A percentile compares a stretch with the other conserved stretches of the same genome.
These are phyloP conservation scores for Craniophora ligustri DNA, from an alignment of 2,888 invertebrate species.

Conservation along the genomic window DNA sequence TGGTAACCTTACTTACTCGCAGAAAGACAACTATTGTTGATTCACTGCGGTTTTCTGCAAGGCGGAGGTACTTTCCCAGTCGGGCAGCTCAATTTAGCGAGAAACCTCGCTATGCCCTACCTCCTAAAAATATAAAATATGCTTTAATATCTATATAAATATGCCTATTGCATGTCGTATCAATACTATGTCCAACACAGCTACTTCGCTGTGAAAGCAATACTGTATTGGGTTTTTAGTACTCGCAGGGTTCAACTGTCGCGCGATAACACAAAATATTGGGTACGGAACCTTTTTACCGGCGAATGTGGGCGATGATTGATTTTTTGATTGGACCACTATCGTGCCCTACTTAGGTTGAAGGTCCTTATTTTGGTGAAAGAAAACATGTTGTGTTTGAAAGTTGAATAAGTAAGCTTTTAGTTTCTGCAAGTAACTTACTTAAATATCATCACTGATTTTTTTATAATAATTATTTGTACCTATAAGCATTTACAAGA, in stretches of 20 bases:
- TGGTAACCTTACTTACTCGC: no score
- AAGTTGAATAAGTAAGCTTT: background rate
- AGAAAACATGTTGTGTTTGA: slow-evolving; percentile 22
- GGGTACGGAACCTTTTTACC: slow-evolving; percentile 75
- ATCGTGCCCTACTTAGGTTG: slow-evolving; percentile 53
- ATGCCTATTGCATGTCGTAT: slow-evolving; percentile 55
- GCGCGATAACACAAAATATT: slow-evolving; percentile 80
- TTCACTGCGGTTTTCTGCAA: no score
- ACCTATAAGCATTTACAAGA: no score
- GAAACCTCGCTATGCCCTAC: no score
- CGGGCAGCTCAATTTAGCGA: no score
- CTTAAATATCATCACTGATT: no score
- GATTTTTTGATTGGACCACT: slow-evolving; percentile 72
- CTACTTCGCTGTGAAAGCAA: slow-evolving; percentile 87
- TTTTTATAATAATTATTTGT: no score
- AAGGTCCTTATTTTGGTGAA: slow-evolving; percentile 27
- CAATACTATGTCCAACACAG: slow-evolving; percentile 58
- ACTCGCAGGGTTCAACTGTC: slow-evolving; percentile 77
- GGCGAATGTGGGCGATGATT: slow-evolving; percentile 72
- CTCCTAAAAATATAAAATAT: background rate
- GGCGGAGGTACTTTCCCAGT: no score
- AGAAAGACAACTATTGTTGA: no score
- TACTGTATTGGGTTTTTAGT: slow-evolving; percentile 88
- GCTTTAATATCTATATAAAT: no score
- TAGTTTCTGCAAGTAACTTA: no score